A percentile compares a stretch with the other conserved stretches of the same genome.
Evolutionary conservation across 2,888 invertebrate species (phyloP).

Genomic region (Phyllotreta cruciferae): DNA sequence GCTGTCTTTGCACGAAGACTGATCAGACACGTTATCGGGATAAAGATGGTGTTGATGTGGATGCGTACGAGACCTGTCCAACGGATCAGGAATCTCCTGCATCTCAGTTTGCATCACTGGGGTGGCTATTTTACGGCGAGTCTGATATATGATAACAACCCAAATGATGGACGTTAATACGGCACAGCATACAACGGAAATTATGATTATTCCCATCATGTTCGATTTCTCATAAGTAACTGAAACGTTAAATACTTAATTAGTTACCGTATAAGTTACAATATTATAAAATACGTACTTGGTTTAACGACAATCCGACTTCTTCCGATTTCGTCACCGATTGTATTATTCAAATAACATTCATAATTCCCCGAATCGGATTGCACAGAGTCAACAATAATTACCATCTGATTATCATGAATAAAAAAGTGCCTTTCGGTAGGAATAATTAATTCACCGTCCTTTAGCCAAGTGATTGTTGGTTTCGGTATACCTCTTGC

Average conservation of each 20-base stretch:
- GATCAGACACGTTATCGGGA: slow-evolving; percentile 76
- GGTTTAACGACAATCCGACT: slow-evolving; percentile 76
- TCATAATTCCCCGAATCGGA: slow-evolving; percentile 87
- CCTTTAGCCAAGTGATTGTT: slow-evolving; percentile 83
- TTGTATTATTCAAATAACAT: slow-evolving; percentile 87
- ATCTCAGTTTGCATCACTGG: slow-evolving; percentile 55
- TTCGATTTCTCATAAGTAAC: slow-evolving; percentile 72
- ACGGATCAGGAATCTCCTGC: slow-evolving; percentile 47
- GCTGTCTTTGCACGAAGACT: slow-evolving; percentile 80
- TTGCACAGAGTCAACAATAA: slow-evolving; percentile 81
- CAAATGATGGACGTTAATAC: slow-evolving; percentile 90
- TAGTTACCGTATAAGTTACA: neutral
- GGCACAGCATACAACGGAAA: slow-evolving; percentile 89
- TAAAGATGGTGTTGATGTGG: slow-evolving; percentile 50
- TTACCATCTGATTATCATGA: slow-evolving; percentile 84
- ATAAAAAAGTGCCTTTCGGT: slow-evolving; percentile 88
- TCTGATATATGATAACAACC: slow-evolving; percentile 90
- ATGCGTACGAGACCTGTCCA: slow-evolving; percentile 40
- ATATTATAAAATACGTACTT: slow-evolving; percentile 52
- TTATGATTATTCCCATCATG: slow-evolving; percentile 86
- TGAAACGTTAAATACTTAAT: slow-evolving; percentile 27
- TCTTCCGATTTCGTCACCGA: slow-evolving; percentile 78
- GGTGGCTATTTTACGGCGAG: slow-evolving; percentile 69
- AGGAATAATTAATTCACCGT: slow-evolving; percentile 73
- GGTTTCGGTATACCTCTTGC: slow-evolving; percentile 84